These are phyloP conservation scores for Cryptocephalus moraei DNA, from an alignment of 2,888 invertebrate genomes.

Conservation along the genomic window DNA sequence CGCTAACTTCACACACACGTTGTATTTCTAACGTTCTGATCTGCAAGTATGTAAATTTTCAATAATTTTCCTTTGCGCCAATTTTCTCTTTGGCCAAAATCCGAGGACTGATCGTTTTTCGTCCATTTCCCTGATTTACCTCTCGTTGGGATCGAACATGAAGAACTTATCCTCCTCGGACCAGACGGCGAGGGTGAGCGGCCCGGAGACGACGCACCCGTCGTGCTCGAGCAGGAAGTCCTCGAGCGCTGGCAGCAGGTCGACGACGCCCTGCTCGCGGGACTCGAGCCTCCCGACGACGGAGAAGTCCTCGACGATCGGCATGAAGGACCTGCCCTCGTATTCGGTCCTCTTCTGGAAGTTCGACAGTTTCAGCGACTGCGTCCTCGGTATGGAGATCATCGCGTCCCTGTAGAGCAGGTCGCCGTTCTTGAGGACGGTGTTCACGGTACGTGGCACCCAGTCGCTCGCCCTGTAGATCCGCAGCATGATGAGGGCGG, in stretches of 20 bases:
- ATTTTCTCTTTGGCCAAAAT: too few species aligned
- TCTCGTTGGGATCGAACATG: conserved; percentile 39
- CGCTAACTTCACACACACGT: too few species aligned
- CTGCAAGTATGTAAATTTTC: too few species aligned
- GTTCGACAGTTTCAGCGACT: conserved; percentile 16
- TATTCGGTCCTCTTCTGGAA: conserved; percentile 24
- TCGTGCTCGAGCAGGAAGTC: conserved; percentile 33
- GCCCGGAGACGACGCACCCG: conserved; percentile 34
- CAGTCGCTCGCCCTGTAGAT: conserved; percentile 31
- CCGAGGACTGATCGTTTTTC: too few species aligned
- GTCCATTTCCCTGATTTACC: too few species aligned
- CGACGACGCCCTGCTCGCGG: conserved; percentile 25
- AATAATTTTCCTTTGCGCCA: too few species aligned
- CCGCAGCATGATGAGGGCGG: conserved; percentile 34
- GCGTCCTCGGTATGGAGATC: conserved; percentile 18
- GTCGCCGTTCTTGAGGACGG: conserved; percentile 33
- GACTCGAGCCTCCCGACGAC: conserved; percentile 33
- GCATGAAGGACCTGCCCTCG: conserved; percentile 23
- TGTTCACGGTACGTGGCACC: conserved; percentile 32
- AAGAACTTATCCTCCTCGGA: conserved; percentile 34
- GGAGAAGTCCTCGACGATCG: conserved; percentile 27
- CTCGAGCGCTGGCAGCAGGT: conserved; percentile 31
- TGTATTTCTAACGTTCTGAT: too few species aligned
- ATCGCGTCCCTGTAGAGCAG: conserved; percentile 29
- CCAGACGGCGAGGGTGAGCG: conserved; percentile 36